Evolutionary conservation across 2,888 invertebrate species (phyloP).

Genomic region (Byasa hedistus): DNA sequence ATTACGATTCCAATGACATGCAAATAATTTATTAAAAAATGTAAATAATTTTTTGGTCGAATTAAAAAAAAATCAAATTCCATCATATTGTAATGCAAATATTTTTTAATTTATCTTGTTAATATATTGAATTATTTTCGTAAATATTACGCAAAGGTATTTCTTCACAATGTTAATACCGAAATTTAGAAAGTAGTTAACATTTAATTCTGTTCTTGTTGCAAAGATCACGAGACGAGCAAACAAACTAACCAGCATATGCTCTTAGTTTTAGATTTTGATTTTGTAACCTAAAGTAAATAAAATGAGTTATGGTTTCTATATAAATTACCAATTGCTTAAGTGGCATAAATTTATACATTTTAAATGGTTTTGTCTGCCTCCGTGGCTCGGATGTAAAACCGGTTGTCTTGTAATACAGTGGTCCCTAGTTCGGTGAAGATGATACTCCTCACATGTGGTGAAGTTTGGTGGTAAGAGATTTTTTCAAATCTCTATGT

Average conservation of each 20-base stretch:
- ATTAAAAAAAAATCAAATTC: background rate
- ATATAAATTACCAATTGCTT: too few relatives aligned
- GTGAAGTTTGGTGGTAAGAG: too few relatives aligned
- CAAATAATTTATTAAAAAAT: background rate
- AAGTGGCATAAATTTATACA: too few relatives aligned
- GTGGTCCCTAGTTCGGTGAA: too few relatives aligned
- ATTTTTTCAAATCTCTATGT: too few relatives aligned
- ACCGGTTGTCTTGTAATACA: too few relatives aligned
- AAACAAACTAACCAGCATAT: background rate
- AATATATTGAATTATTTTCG: constrained; percentile 8
- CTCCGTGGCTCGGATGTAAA: too few relatives aligned
- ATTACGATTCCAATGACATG: background rate
- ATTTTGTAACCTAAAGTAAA: background rate
- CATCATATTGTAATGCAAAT: background rate
- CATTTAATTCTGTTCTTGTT: constrained; percentile 1
- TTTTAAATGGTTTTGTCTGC: too few relatives aligned
- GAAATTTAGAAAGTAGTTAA: constrained; percentile 17
- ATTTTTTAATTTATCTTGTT: background rate
- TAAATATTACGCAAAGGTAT: background rate
- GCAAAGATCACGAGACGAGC: background rate
- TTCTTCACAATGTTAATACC: constrained; percentile 1
- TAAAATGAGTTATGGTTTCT: background rate
- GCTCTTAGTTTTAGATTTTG: background rate
- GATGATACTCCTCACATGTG: too few relatives aligned
- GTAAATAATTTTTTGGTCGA: background rate